Base-by-base conservation (phyloP, 2,113 vertebrate genomes). In the Leiothrix lutea region DNA sequence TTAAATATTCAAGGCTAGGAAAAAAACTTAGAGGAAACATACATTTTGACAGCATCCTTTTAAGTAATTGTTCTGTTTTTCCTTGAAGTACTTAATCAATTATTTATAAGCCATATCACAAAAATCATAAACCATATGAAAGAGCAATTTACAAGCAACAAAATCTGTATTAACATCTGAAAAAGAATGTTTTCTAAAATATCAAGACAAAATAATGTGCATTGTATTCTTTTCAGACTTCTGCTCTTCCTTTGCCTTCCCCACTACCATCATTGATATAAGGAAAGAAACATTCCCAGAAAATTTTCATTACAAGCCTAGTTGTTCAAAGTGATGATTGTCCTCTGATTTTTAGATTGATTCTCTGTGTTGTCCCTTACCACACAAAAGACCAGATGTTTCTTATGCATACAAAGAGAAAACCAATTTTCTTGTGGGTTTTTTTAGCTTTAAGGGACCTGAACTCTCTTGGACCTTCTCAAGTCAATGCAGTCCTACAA, bases 41-140 rank as follows among this genome's bases (percentile, higher is more conserved):
- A 85, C 85, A 94, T 94, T 92, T 92, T 60, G 90, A 94, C 86
- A 96, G 58, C 69, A 78, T 51, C 44, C 66, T 95, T 97, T 88
- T 92, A 93, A 95, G 80, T 73, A 96, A 70, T 57, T 85, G 87
- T 84, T 87, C 14, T 73, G 58, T 36, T 92, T 95, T 95, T 86
- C 58, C 82, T 95, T 80, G 92, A 95, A 71, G 88, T 88, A 62
- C 44, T 94, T 97, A 91, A 90, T 97, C 90, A 94, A 87, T 97
- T 96, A 95, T 96, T 97, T 87, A 93, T 94, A 78, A 93, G 54
- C 50, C 36, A 50, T 36, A 94, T 97, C 80, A 95, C 75, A 93
- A 94, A 95, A 96, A 88, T 74, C 23, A 85, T 94, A 92, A 96
- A 77, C 25, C 50, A 47, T 86, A 90, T 38, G 62, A 85, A 91